Percentiles rank a stretch among this genome's conserved stretches.
phyloP scores from a whole-genome alignment of 2,113 vertebrate genomes.

The Ictidomys tridecemlineatus region DNA sequence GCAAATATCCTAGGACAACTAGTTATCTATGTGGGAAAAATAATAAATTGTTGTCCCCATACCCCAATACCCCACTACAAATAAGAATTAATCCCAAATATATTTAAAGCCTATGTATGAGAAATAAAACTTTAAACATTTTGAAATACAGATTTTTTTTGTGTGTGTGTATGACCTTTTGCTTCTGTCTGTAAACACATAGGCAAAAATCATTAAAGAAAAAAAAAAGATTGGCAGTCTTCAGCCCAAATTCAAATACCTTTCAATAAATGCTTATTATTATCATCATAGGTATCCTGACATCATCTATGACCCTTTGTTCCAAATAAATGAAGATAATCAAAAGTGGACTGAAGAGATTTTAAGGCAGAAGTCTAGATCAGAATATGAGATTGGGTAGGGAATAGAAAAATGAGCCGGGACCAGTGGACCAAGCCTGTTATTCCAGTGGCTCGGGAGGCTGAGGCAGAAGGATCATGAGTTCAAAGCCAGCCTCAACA shows the following conservation, averaged over 20 bases:
- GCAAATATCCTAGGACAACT: background rate
- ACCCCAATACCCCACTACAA: background rate
- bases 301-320: background rate
- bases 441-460: no score
- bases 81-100: background rate
- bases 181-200: background rate
- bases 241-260: background rate
- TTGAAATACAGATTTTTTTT: background rate
- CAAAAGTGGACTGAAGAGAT: background rate
- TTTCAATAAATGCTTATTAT: background rate
- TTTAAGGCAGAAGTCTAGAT: background rate
- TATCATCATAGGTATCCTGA: background rate
- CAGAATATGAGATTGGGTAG: background rate
- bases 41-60: background rate
- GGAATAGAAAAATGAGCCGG: background rate
- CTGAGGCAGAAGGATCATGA: no score
- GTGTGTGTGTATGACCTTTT: background rate
- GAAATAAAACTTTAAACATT: slow-evolving; percentile 31
- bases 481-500: no score
- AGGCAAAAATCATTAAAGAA: background rate
- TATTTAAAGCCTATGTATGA: background rate
- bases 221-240: background rate
- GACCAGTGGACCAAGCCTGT: no score
- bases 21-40: background rate
- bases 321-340: slow-evolving; percentile 25